Evolutionary conservation across 2,113 vertebrate genomes (phyloP).

Genomic region (Paralichthys olivaceus): DNA sequence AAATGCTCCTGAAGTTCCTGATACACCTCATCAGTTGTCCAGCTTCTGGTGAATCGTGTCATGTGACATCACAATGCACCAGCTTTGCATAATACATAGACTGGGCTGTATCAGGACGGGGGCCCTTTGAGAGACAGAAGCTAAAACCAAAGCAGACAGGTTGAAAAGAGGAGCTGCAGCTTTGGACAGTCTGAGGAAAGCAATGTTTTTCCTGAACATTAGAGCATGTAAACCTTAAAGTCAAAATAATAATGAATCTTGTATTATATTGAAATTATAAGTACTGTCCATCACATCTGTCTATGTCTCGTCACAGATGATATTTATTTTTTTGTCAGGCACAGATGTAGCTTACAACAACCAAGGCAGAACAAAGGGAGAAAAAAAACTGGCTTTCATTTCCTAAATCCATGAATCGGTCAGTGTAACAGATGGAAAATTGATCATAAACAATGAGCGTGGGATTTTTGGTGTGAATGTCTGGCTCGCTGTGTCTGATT

Average conservation of each 20-base stretch:
- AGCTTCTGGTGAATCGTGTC: too few species aligned
- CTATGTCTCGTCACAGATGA: not conserved
- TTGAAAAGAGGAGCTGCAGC: too few species aligned
- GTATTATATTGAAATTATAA: not conserved
- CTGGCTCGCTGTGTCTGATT: constrained; percentile 77
- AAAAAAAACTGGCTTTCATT: constrained; percentile 50
- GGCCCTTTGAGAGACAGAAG: too few species aligned
- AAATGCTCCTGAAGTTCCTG: too few species aligned
- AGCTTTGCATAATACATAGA: too few species aligned
- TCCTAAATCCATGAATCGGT: constrained; percentile 72
- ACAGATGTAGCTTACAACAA: constrained; percentile 22
- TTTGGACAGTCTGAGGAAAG: too few species aligned
- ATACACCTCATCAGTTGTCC: too few species aligned
- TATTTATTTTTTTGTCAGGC: constrained; percentile 1
- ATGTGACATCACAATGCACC: too few species aligned
- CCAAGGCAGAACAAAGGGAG: not conserved
- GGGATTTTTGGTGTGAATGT: constrained; percentile 76
- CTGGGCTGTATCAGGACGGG: not conserved
- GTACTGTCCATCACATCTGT: not conserved
- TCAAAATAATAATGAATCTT: constrained; percentile 6
- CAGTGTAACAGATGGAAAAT: constrained; percentile 78
- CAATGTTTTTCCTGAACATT: too few species aligned
- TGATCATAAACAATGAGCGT: constrained; percentile 75
- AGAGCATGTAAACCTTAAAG: not conserved
- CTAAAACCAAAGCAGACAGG: too few species aligned